Conservation (phyloP, 2,888 invertebrate species). For the Agrotis clavis region DNA sequence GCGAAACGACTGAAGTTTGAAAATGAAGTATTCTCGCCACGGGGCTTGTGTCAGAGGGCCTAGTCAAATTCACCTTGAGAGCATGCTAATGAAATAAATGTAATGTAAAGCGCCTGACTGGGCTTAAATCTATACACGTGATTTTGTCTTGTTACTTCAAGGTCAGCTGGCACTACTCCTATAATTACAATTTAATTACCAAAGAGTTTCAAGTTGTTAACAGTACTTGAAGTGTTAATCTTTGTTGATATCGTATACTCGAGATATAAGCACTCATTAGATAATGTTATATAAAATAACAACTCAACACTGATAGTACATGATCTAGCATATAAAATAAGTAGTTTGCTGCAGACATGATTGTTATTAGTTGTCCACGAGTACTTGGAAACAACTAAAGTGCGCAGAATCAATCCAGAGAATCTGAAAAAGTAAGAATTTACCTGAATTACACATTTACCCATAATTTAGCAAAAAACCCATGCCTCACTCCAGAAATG, state of each 20-base stretch:
- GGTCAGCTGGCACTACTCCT: background rate
- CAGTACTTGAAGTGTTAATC: background rate
- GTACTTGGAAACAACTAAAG: background rate
- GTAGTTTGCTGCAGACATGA: background rate
- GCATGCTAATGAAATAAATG: background rate
- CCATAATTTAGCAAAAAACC: no score
- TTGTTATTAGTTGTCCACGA: conserved; percentile 6
- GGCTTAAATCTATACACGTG: no score
- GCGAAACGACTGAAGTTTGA: no score
- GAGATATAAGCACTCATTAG: conserved; percentile 7
- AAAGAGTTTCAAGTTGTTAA: background rate
- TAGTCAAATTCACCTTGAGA: background rate
- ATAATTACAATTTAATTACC: background rate
- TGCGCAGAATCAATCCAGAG: background rate
- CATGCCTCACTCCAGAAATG: no score
- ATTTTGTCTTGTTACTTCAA: background rate
- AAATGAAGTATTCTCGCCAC: no score
- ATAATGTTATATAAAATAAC: background rate
- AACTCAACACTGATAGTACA: background rate
- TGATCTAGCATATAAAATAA: background rate
- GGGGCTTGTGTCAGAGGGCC: no score
- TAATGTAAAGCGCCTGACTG: no score
- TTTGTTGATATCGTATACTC: conserved; percentile 1
- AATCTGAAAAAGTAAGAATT: conserved; percentile 15
- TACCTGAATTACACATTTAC: background rate